Conservation (phyloP, 35 echinoderm and acorn worm genomes). For the Apostichopus japonicus region DNA sequence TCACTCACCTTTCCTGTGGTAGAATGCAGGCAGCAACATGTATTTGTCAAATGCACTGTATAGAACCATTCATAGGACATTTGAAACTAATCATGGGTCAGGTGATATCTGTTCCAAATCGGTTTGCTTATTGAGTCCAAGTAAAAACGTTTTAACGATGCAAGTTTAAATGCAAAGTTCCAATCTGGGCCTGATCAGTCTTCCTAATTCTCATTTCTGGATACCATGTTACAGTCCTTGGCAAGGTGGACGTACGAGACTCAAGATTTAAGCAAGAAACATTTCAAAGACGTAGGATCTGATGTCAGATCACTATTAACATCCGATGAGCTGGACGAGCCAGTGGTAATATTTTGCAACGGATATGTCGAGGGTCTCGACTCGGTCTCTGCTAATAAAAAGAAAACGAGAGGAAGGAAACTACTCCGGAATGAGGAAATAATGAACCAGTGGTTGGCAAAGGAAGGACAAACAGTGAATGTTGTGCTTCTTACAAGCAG, state of each 20-base stretch:
- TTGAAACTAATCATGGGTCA: not conserved
- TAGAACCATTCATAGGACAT: not conserved
- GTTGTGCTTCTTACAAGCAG: not conserved
- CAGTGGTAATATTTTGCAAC: not conserved
- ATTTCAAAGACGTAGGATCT: not conserved
- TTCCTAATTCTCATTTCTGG: not conserved
- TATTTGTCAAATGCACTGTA: not conserved
- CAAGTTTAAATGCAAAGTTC: not conserved
- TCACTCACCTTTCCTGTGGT: too few relatives aligned
- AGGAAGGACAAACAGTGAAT: not conserved
- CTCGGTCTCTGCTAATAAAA: not conserved
- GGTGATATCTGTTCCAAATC: not conserved
- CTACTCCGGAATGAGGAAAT: not conserved
- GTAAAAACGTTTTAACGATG: too few relatives aligned
- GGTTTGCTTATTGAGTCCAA: not conserved
- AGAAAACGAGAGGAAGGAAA: slow-evolving; percentile 3
- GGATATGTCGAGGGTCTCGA: not conserved
- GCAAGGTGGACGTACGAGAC: slow-evolving; percentile 20
- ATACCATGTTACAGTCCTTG: not conserved
- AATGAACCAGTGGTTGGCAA: slow-evolving; percentile 16
- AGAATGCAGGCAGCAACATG: too few relatives aligned
- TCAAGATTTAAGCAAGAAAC: not conserved
- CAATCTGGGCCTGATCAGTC: not conserved
- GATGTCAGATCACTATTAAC: not conserved
- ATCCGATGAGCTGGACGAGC: not conserved